Evolutionary conservation across 1,140 invertebrate species (phyloP), one percentile per base, ranked within the genome.

Genomic region (Trichomalopsis sarcophagae): DNA sequence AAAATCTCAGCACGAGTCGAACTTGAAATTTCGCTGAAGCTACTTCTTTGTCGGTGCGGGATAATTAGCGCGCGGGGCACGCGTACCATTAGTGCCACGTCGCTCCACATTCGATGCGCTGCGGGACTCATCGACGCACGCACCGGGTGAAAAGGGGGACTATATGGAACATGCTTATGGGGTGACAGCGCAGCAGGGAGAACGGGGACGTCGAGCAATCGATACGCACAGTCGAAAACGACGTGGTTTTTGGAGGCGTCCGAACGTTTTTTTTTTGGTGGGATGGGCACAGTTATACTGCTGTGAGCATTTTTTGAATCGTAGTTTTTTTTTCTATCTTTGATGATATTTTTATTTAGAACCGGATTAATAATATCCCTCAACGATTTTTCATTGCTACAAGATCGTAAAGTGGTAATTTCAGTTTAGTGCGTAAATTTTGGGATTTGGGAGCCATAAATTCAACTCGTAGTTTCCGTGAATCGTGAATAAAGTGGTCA

Each of bases 51-150:
- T 83, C 81, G 62, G 74, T 40, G 30, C 2, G 36, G 55, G 36
- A 30, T 62, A 77, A 83, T 83, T 83, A 83, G 50, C 14, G 36
- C 55, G 27, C 36, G 9, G 50, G 44, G 75, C 27, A 33, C 69
- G 47, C 81, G 81, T 82, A 30, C 27, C 44, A 81, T 81, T 81
- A 73, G 80, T 80, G 62, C 23, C 79, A 36, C 79, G 79, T 47
- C 13, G 79, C 30, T 44, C 55, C 21, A 62, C 55, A 62, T 62
- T 62, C 21, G 55, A n/a, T 1, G 55, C 55, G 55, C 55, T 9
- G 17, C 55, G 7, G 21, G 55, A 62, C 55, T 62, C 55, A 21
- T n/a, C 40, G 40, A 9, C 10, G 40, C 40, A 44, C 9, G 40
- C 40, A 10, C 9, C 40, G 6, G 7, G 40, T 21, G 55, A 17